These are phyloP conservation scores for Stenodema calcarata DNA, from an alignment of 2,888 invertebrate species.

Conservation along the genomic window DNA sequence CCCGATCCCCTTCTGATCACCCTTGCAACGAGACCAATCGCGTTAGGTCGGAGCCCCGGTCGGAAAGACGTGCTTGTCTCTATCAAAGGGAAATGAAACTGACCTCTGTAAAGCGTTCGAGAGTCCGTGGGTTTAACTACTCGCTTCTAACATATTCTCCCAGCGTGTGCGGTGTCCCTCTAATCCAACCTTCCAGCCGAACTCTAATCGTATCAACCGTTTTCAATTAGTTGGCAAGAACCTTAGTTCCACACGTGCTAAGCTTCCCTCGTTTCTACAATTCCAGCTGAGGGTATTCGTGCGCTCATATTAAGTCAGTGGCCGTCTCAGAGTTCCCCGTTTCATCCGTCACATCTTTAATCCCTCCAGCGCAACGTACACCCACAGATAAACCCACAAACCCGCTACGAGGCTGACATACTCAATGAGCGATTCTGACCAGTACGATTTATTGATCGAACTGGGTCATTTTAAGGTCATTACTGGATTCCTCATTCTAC, in stretches of 20 bases:
- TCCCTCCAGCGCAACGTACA: neutral
- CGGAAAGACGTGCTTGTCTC: constrained; percentile 21
- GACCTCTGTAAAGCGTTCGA: constrained; percentile 1
- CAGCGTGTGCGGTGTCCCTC: constrained; percentile 30
- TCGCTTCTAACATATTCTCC: constrained; percentile 36
- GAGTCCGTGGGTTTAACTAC: constrained; percentile 12
- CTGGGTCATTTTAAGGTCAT: neutral
- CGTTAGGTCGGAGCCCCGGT: neutral
- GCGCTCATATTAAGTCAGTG: neutral
- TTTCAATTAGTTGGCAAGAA: constrained; percentile 42
- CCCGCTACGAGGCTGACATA: neutral
- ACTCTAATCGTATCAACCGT: constrained; percentile 46
- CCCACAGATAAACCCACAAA: neutral
- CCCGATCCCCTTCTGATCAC: constrained; percentile 15
- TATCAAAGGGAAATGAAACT: constrained; percentile 45
- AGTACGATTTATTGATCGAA: neutral
- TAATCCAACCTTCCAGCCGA: constrained; percentile 25
- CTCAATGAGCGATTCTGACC: neutral
- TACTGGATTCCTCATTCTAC: neutral
- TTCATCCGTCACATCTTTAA: neutral
- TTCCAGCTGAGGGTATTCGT: neutral
- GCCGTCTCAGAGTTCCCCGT: neutral
- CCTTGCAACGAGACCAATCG: constrained; percentile 27
- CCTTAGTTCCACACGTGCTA: neutral
- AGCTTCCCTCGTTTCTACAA: neutral